A percentile compares a stretch with the other conserved stretches of the same genome.
Evolutionary conservation across 2,113 vertebrate genomes (phyloP).

Genomic region (Rhynchomys soricoides): DNA sequence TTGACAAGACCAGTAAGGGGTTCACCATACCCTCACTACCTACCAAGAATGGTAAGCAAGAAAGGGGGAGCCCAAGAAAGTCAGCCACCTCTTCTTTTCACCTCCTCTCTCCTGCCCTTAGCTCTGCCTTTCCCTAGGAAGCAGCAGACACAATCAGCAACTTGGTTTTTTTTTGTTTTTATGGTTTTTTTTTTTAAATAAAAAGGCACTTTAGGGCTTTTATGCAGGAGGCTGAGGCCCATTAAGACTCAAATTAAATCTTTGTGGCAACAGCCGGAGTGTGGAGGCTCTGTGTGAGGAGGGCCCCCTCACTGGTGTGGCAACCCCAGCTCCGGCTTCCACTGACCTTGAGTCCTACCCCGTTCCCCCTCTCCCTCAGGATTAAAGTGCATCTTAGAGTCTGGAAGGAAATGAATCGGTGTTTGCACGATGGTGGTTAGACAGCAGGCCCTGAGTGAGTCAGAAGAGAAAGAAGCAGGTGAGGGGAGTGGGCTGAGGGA

Average conservation of each 20-base stretch:
- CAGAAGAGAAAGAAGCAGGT: background rate
- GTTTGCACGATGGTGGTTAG: conserved; percentile 82
- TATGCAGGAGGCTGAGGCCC: conserved; percentile 82
- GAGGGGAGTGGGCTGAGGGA: background rate
- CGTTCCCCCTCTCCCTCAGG: conserved; percentile 44
- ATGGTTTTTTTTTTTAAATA: conserved; percentile 75
- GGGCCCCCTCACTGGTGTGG: conserved; percentile 12
- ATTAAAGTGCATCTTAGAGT: conserved; percentile 80
- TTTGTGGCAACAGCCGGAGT: conserved; percentile 83
- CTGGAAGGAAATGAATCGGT: conserved; percentile 83
- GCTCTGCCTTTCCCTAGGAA: conserved; percentile 44
- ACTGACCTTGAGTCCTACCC: conserved; percentile 45
- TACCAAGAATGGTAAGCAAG: background rate
- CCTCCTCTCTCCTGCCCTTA: background rate
- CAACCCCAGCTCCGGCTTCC: conserved; percentile 52
- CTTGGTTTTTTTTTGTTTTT: conserved; percentile 59
- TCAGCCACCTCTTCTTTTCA: background rate
- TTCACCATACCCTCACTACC: background rate
- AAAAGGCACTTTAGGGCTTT: conserved; percentile 86
- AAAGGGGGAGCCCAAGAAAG: background rate
- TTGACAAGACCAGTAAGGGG: background rate
- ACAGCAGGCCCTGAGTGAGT: conserved; percentile 56
- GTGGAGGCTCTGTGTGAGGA: conserved; percentile 79
- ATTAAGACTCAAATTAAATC: conserved; percentile 89
- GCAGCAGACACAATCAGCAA: conserved; percentile 79